Conservation (phyloP, 2,888 invertebrate species). For the Athripsodes cinereus region DNA sequence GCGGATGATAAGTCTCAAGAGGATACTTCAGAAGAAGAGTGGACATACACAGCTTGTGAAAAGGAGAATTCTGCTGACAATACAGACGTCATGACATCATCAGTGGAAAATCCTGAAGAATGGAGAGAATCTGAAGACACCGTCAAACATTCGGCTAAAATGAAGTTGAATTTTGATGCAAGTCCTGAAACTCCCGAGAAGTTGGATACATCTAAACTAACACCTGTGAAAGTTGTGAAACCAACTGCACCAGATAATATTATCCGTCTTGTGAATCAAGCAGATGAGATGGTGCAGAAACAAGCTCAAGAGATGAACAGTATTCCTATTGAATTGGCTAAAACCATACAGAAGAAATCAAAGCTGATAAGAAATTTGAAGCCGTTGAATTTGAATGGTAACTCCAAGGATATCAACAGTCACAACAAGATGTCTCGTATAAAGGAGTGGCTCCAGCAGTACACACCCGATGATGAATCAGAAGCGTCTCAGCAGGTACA, state of each 20-base stretch:
- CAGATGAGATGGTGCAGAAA: constrained; percentile 70
- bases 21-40: constrained; percentile 52
- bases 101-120: constrained; percentile 28
- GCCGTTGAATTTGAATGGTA: constrained; percentile 49
- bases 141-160: constrained; percentile 18
- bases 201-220: constrained; percentile 13
- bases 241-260: constrained; percentile 48
- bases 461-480: constrained; percentile 35
- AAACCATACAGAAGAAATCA: constrained; percentile 35
- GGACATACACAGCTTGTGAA: constrained; percentile 58
- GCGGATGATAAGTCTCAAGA: constrained; percentile 46
- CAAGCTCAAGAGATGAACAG: constrained; percentile 40
- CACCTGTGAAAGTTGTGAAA: constrained; percentile 35
- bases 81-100: constrained; percentile 43
- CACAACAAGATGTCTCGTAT: constrained; percentile 60
- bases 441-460: constrained; percentile 64
- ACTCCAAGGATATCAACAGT: constrained; percentile 43
- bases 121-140: constrained; percentile 17
- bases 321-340: constrained; percentile 35
- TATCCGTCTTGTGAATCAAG: constrained; percentile 70
- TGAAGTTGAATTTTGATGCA: constrained; percentile 18
- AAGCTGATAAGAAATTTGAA: constrained; percentile 46
- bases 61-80: constrained; percentile 30
- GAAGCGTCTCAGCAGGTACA: constrained; percentile 32
- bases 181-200: constrained; percentile 15